Conservation (phyloP, 2,113 vertebrate genomes). For the Alaudala cheleensis region DNA sequence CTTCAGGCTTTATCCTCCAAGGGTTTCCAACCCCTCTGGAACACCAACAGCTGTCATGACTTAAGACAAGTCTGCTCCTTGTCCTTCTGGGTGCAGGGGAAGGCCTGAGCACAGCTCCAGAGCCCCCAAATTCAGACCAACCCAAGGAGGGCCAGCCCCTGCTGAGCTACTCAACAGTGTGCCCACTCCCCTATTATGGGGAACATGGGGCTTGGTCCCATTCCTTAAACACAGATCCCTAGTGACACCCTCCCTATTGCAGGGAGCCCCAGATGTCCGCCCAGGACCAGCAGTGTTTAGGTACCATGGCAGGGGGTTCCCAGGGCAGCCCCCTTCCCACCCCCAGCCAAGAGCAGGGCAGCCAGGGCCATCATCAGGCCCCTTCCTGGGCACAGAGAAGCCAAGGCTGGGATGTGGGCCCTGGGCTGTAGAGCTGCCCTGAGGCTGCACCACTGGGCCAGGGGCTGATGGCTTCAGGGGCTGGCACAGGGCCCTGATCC, state of each 20-base stretch:
- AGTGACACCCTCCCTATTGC: neutral
- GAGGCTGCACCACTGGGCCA: fast-evolving
- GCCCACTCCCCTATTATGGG: no score
- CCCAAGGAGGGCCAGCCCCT: neutral
- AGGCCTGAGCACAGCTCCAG: neutral
- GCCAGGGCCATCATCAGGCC: fast-evolving
- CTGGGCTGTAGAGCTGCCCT: neutral
- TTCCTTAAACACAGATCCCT: neutral
- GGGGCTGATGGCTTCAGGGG: neutral
- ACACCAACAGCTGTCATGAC: neutral
- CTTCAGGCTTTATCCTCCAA: neutral
- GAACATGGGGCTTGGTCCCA: fast-evolving
- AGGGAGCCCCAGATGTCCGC: neutral
- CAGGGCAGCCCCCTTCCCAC: neutral
- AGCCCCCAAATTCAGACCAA: neutral
- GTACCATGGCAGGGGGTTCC: fast-evolving
- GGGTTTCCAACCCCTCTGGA: neutral
- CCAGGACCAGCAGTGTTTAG: neutral
- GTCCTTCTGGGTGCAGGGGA: neutral
- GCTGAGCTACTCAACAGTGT: fast-evolving
- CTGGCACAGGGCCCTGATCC: neutral
- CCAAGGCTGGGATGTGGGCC: fast-evolving
- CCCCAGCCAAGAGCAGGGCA: neutral
- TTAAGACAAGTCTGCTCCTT: neutral
- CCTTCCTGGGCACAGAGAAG: neutral